A percentile compares a stretch with the other conserved stretches of the same genome.
Conservation (phyloP, 92 coral and sea anemone species). For the Zoanthus sociatus region DNA sequence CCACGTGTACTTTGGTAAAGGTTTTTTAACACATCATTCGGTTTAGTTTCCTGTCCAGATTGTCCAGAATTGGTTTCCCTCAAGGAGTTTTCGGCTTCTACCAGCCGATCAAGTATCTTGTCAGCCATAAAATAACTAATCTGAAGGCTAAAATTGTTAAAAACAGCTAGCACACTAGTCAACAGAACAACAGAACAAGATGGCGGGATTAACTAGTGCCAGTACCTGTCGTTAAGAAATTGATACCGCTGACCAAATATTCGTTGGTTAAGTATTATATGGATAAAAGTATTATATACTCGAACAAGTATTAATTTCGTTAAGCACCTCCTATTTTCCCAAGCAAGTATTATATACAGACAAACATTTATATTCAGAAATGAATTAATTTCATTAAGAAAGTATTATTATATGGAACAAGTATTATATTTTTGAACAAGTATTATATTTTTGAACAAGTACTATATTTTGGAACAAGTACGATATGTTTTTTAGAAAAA, state of each 20-base stretch:
- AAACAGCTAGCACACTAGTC: too few species aligned
- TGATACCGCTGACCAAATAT: slow-evolving; percentile 16
- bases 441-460: too few species aligned
- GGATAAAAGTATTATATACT: too few species aligned
- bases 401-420: too few species aligned
- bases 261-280: slow-evolving; percentile 7
- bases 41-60: not conserved
- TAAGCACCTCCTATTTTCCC: not conserved
- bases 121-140: not conserved
- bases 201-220: slow-evolving; percentile 15
- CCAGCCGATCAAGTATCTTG: slow-evolving; percentile 14
- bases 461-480: too few species aligned
- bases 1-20: not conserved
- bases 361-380: too few species aligned
- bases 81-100: slow-evolving; percentile 2
- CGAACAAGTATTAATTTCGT: too few species aligned
- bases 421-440: too few species aligned
- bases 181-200: not conserved
- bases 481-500: too few species aligned
- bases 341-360: not conserved
- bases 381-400: too few species aligned
- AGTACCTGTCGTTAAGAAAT: not conserved
- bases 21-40: not conserved
- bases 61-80: not conserved
- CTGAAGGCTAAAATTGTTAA: too few species aligned